Evolutionary conservation across 2,113 vertebrate species (phyloP).

Genomic region (Procavia capensis): DNA sequence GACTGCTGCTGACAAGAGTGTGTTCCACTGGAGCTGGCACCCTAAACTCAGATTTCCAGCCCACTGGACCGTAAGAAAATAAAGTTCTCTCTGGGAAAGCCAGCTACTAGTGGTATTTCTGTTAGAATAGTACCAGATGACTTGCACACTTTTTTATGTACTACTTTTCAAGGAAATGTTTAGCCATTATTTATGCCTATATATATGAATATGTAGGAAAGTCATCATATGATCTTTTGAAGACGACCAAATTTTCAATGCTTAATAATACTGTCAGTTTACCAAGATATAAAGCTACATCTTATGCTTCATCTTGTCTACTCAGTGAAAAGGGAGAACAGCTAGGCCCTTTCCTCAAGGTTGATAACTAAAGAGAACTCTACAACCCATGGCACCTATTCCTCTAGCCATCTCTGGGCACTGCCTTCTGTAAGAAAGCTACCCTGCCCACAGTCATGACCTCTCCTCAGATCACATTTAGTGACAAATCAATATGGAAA

Average conservation of each 20-base stretch:
- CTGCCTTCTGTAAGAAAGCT: neutral
- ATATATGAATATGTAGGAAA: neutral
- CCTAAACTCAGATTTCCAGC: too few species aligned
- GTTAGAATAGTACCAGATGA: too few species aligned
- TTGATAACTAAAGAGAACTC: neutral
- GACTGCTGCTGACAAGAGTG: too few species aligned
- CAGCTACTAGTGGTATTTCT: too few species aligned
- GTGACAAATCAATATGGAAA: too few species aligned
- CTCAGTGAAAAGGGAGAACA: neutral
- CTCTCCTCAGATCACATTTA: neutral
- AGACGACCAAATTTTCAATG: neutral
- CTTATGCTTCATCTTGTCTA: neutral
- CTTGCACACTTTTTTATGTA: too few species aligned
- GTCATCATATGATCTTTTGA: neutral
- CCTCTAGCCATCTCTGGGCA: neutral
- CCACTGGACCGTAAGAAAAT: too few species aligned
- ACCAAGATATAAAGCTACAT: neutral
- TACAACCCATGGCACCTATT: neutral
- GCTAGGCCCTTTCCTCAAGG: neutral
- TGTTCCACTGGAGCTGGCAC: too few species aligned
- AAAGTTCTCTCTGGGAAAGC: too few species aligned
- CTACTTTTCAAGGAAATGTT: constrained; percentile 1
- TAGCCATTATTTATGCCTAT: neutral
- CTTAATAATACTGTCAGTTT: neutral
- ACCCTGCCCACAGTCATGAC: neutral